Evolutionary conservation across 2,888 invertebrate species (phyloP), one percentile per base, ranked within the genome.

Genomic region (Cantharis nigra): DNA sequence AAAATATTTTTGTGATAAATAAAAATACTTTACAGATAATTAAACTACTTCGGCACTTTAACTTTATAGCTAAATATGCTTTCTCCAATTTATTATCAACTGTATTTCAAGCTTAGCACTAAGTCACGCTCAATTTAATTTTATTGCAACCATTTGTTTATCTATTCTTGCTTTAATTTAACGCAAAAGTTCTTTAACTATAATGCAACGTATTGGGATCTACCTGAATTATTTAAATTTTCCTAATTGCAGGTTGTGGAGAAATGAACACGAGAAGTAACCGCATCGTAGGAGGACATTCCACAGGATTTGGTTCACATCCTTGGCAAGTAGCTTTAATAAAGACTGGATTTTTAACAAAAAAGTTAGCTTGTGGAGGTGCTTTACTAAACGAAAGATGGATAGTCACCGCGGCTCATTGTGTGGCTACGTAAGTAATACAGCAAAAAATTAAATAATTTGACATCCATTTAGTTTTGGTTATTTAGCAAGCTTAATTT

Each of bases 251-350:
- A 97, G 97, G 96, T 88, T 97, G 97, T 85, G 97, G 97, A 0
- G 96, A 97, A 87, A 91, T 96, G 77, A 96, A 94, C 86, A 94
- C 96, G 0, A 91, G 97, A 63, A 95, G 96, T 28, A 97, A 97
- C 87, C 91, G 97, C 80, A 97, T 97, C 77, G 97, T 97, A 0
- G 97, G 97, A 1, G 97, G 97, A 0, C 96, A 96, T 83, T 95
- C 96, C 16, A 94, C 97, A 0, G 95, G 95, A 63, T 97, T 97
- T 85, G 97, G 96, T 2, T 95, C 96, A 10, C 97, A 97, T 89
- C 97, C 97, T 3, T 97, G 97, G 97, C 97, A 97, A 89, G 97
- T 96, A 2, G 97, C 97, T 0, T 91, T 97, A 20, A 96, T 97
- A 83, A 97, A 97, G 89, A 95, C 96, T 9, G 96, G 96, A 28